Evolutionary conservation across 2,888 invertebrate genomes (phyloP).

Genomic region (Rhagonycha fulva): DNA sequence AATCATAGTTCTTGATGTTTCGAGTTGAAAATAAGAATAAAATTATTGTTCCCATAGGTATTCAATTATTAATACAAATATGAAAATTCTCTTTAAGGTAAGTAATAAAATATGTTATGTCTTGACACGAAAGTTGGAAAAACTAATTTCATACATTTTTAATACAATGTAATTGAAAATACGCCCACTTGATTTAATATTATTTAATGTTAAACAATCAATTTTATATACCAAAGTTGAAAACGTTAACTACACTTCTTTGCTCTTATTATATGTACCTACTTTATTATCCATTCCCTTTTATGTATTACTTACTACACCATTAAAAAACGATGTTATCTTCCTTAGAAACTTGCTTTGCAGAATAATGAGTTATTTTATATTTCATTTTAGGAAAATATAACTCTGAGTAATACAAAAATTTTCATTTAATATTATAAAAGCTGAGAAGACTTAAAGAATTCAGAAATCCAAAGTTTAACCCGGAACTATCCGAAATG

Average conservation of each 20-base stretch:
- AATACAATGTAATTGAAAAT: background rate
- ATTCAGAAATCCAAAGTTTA: background rate
- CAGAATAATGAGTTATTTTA: background rate
- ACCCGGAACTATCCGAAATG: background rate
- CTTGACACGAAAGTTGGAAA: background rate
- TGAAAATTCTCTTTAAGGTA: background rate
- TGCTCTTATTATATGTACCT: background rate
- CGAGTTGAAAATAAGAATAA: background rate
- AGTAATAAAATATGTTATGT: too few relatives aligned
- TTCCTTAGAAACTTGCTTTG: background rate
- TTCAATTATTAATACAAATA: background rate
- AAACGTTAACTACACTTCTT: background rate
- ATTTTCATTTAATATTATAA: background rate
- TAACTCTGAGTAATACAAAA: background rate
- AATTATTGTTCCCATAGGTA: background rate
- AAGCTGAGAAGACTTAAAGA: background rate
- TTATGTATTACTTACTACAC: background rate
- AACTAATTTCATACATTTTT: background rate
- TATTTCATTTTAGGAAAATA: background rate
- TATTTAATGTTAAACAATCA: background rate
- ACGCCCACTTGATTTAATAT: background rate
- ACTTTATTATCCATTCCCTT: background rate
- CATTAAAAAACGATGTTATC: background rate
- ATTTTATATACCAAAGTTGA: background rate
- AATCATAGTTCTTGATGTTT: too few relatives aligned